Evolutionary conservation across 2,888 invertebrate species (phyloP).

Genomic region (Leptinotarsa rubiginosa): DNA sequence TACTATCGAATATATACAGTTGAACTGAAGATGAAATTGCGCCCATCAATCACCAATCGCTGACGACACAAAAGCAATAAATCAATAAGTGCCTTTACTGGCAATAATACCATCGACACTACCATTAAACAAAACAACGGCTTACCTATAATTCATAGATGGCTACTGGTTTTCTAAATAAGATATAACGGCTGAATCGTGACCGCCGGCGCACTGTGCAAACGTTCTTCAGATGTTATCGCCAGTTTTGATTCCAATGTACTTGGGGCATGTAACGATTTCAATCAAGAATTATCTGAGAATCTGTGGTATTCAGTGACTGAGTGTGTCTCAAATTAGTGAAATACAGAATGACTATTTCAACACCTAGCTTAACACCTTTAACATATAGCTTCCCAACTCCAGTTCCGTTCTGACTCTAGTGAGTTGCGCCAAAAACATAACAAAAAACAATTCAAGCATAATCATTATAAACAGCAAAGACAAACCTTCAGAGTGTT

Average conservation of each 20-base stretch:
- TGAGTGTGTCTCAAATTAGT: neutral
- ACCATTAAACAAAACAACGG: constrained; percentile 22
- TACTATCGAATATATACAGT: neutral
- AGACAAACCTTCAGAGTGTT: too few relatives aligned
- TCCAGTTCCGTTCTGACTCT: too few relatives aligned
- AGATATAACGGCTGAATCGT: constrained; percentile 24
- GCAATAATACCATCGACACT: constrained; percentile 15
- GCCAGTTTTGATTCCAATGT: constrained; percentile 7
- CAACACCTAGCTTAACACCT: too few relatives aligned
- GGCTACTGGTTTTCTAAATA: constrained; percentile 27
- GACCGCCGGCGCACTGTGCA: constrained; percentile 16
- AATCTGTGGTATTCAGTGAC: neutral
- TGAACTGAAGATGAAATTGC: neutral
- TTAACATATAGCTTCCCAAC: too few relatives aligned
- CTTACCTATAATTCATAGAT: constrained; percentile 19
- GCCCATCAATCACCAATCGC: neutral
- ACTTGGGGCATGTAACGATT: constrained; percentile 1
- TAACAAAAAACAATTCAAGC: too few relatives aligned
- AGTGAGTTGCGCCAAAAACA: too few relatives aligned
- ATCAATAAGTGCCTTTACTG: constrained; percentile 13
- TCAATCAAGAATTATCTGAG: neutral
- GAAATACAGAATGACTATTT: too few relatives aligned
- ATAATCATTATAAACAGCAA: too few relatives aligned
- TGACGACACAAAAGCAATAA: constrained; percentile 13
- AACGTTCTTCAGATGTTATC: constrained; percentile 23